Evolutionary conservation across 1,140 invertebrate species (phyloP).

Genomic region (Drepana arcuata): DNA sequence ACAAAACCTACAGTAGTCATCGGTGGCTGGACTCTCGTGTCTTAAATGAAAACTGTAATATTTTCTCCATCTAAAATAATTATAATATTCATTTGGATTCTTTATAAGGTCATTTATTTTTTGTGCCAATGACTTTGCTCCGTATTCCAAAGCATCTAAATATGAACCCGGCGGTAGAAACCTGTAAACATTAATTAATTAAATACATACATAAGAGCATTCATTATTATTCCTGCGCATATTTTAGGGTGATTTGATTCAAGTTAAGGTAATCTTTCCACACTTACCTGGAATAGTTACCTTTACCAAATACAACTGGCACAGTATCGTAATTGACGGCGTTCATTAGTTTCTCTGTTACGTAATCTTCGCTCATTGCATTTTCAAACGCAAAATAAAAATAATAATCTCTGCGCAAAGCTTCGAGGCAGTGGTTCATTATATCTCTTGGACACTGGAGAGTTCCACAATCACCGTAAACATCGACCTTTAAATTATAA

Average conservation of each 20-base stretch:
- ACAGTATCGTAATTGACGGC: slow-evolving; percentile 33
- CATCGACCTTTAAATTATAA: slow-evolving; percentile 69
- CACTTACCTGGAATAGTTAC: slow-evolving; percentile 55
- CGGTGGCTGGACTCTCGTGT: slow-evolving; percentile 9
- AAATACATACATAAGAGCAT: background rate
- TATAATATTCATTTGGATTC: slow-evolving; percentile 13
- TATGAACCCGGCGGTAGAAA: slow-evolving; percentile 32
- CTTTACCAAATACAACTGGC: slow-evolving; percentile 42
- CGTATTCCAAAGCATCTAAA: slow-evolving; percentile 17
- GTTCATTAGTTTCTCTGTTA: slow-evolving; percentile 71
- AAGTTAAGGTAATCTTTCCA: too few species aligned
- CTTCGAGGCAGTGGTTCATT: slow-evolving; percentile 46
- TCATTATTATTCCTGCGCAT: too few species aligned
- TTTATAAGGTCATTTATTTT: slow-evolving; percentile 21
- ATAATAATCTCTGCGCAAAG: slow-evolving; percentile 71
- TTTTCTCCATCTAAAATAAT: slow-evolving; percentile 25
- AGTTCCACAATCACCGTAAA: slow-evolving; percentile 77
- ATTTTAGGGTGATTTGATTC: too few species aligned
- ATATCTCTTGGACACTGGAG: slow-evolving; percentile 32
- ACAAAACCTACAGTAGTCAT: slow-evolving; percentile 24
- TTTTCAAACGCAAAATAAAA: slow-evolving; percentile 84
- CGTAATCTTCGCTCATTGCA: slow-evolving; percentile 73
- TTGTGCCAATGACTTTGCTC: slow-evolving; percentile 10
- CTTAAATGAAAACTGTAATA: slow-evolving; percentile 20
- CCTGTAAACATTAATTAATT: slow-evolving; percentile 4